Base-by-base conservation (phyloP, 2,888 invertebrate species). In the Matsumyia berberina region DNA sequence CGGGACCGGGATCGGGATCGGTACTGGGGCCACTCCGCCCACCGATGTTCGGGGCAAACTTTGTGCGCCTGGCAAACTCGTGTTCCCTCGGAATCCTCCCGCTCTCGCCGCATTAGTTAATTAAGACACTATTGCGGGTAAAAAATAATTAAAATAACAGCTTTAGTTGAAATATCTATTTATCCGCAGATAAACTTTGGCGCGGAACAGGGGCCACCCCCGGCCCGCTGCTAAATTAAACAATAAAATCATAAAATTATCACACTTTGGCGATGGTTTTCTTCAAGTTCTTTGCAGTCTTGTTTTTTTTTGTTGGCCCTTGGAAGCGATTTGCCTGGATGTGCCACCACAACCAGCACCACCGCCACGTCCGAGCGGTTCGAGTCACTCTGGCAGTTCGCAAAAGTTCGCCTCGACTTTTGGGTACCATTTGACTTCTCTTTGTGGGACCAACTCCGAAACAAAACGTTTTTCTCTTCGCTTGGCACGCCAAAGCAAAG, bases 161-260 rank as follows among this genome's bases (percentile, higher is more conserved):
- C 85, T 85, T 85, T 66, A 85, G 85, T 74, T 79, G 85, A 79
- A 85, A 85, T 85, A 85, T 80, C 85, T 80, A 85, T 85, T 85
- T 76, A 80, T 76, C 85, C 80, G 85, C 80, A 85, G 85, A 85
- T 85, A 85, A 85, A 85, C 53, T 85, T 85, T 85, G 74, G 55
- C 37, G 62, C n/a, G 44, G 39, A 24, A 17, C 35, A 17, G 55
- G 19, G n/a, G 19, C 67, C 37, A 7, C 57, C 44, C 17, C 35
- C 19, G 0, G 17, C 24, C 11, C 12, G 11, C 72, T 67, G 74
- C 67, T 81, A 81, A 86, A 81, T 86, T 86, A 81, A 80, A 86
- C 86, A 76, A 86, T 86, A 86, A 86, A 86, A 86, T 86, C 81
- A 86, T 86, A 86, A 86, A 86, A 86, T 81, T 86, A 86, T 86